Conservation (phyloP, 2,797 vertebrate genomes). For the Perdix hodgsoniae region DNA sequence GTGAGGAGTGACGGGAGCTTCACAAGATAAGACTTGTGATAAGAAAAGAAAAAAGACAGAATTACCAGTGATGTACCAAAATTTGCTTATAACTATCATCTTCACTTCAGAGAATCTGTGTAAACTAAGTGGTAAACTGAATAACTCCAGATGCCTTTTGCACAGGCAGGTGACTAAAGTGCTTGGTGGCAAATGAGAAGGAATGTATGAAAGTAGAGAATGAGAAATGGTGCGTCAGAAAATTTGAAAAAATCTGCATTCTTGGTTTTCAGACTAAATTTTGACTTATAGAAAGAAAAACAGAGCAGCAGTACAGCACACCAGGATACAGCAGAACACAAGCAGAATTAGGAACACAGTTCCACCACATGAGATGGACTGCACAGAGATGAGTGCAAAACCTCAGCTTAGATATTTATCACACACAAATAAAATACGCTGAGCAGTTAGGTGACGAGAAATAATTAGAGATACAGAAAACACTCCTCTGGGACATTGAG, state of each 20-base stretch:
- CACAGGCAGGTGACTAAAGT: neutral
- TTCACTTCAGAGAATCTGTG: neutral
- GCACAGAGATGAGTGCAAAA: neutral
- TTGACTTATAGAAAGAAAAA: neutral
- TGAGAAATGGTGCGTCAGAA: neutral
- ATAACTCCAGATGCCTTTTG: neutral
- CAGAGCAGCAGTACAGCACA: neutral
- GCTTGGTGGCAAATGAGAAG: neutral
- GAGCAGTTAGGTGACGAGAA: slow-evolving; percentile 33
- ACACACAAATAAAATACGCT: neutral
- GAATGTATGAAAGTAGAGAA: neutral
- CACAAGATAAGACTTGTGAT: neutral
- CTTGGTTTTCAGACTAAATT: neutral
- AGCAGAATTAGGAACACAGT: neutral
- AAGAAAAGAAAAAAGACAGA: neutral
- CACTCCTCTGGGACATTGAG: neutral
- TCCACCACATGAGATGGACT: neutral
- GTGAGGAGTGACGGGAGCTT: neutral
- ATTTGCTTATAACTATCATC: neutral
- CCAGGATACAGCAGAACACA: neutral
- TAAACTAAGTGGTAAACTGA: neutral
- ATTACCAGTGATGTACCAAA: neutral
- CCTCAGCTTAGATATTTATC: neutral
- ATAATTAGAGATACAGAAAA: slow-evolving; percentile 31
- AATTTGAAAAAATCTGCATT: neutral